Conservation (phyloP, 2,797 vertebrate species). For the Oreochromis grahami region DNA sequence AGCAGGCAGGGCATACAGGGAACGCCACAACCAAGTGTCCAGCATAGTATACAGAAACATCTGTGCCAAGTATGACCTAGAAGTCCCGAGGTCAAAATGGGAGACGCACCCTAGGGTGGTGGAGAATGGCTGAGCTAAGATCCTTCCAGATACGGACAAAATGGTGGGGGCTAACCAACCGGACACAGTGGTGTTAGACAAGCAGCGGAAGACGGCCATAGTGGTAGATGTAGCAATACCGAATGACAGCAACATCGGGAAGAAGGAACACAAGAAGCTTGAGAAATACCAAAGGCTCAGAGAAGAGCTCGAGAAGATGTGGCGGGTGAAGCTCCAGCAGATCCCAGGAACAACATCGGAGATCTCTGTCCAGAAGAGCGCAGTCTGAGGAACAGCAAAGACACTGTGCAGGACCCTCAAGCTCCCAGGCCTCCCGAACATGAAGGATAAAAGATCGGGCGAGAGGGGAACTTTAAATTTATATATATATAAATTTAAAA, state of each 20-base stretch:
- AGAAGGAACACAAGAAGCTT: accelerated
- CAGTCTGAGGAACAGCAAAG: accelerated
- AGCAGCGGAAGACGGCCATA: not conserved
- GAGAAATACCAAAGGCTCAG: not conserved
- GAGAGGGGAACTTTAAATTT: too few relatives aligned
- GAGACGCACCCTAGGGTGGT: accelerated
- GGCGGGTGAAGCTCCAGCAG: accelerated
- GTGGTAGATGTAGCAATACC: accelerated
- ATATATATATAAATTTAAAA: not conserved
- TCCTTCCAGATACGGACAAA: not conserved
- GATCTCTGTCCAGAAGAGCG: not conserved
- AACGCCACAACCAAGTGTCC: not conserved
- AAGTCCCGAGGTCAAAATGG: not conserved
- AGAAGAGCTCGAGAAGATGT: not conserved
- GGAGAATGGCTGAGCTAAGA: not conserved
- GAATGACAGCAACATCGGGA: not conserved
- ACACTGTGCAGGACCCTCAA: too few relatives aligned
- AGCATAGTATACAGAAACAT: accelerated
- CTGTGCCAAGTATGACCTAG: not conserved
- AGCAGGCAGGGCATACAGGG: accelerated
- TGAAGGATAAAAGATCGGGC: too few relatives aligned
- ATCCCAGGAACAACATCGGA: not conserved
- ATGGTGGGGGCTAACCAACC: not conserved
- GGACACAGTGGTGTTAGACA: not conserved
- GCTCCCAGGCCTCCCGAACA: too few relatives aligned